phyloP scores from a whole-genome alignment of 2,113 vertebrate genomes.

The Cardinalis cardinalis region DNA sequence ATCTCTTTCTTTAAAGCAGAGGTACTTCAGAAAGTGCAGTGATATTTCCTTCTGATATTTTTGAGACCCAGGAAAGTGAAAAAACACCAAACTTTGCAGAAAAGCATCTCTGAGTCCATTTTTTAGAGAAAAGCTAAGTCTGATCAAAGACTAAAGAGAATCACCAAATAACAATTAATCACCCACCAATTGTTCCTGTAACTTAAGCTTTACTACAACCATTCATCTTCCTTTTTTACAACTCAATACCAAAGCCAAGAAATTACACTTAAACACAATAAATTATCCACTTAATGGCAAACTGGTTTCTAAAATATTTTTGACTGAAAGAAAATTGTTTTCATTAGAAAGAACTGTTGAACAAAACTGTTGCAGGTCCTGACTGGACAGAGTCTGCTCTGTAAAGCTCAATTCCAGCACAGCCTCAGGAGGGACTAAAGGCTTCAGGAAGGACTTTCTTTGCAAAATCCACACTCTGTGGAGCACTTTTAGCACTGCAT shows the following conservation, averaged over 20 bases:
- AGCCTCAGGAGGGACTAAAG: not conserved
- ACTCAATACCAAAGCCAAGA: not conserved
- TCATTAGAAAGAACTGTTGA: not conserved
- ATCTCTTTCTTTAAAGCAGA: not conserved
- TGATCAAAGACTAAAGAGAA: not conserved
- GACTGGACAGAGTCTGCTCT: not conserved
- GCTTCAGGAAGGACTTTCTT: not conserved
- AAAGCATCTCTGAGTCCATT: not conserved
- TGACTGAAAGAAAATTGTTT: not conserved
- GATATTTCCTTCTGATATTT: not conserved
- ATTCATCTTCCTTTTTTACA: not conserved
- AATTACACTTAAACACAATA: not conserved
- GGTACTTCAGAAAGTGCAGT: not conserved
- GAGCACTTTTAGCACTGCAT: not conserved
- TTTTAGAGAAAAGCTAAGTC: not conserved
- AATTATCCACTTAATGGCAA: not conserved
- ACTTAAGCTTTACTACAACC: not conserved
- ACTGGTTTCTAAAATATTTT: not conserved
- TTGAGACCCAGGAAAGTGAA: not conserved
- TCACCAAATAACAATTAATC: not conserved
- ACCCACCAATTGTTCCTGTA: not conserved
- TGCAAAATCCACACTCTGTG: not conserved
- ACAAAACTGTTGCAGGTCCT: not conserved
- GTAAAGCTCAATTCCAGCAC: not conserved
- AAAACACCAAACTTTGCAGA: not conserved